Evolutionary conservation across 1,140 invertebrate species (phyloP), one percentile per base, ranked within the genome.

Genomic region (Philotrypesis tridentata): DNA sequence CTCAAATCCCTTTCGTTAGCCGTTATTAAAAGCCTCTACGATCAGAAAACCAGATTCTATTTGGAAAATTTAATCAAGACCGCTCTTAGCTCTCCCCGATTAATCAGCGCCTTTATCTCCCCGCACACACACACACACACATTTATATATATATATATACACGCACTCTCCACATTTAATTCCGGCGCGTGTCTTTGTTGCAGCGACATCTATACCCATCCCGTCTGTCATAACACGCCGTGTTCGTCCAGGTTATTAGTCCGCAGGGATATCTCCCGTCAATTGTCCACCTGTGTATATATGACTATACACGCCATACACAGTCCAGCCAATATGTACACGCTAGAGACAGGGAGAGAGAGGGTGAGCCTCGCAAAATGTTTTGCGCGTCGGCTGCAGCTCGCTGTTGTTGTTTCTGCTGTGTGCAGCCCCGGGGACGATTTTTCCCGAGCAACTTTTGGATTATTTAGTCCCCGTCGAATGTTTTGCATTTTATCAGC

Each of bases 211-310:
- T 17, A 65, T 27, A 25, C 25, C n/a, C 83, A 88, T 86, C 86
- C 80, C 80, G 67, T 72, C 82, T 84, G 86, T 88, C 87, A 87
- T 88, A 86, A 87, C 85, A 83, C 82, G 85, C 84, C 85, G 83
- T 86, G 87, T 87, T 85, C 83, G 82, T 11, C 82, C 82, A 9
- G 84, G 79, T 88, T 87, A 87, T 88, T 88, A 87, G 86, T 86
- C 86, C 37, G 8, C 11, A 82, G 86, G 84, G 84, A 86, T 85
- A 70, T 43, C 21, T 48, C 82, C 60, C 43, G 79, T 76, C 79
- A 76, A 81, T 81, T 40, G 72, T 68, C 72, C 33, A 37, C 33
- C 11, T 31, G 5, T 23, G 70, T 48, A n/a, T n/a, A n/a, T n/a
- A 23, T 25, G 23, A n/a, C 7, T 29, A 23, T 31, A 43, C 31